A percentile compares a stretch with the other conserved stretches of the same genome.
These are phyloP conservation scores for Pelecanoides urinatrix DNA, from an alignment of 2,113 vertebrate species.

Conservation along the genomic window DNA sequence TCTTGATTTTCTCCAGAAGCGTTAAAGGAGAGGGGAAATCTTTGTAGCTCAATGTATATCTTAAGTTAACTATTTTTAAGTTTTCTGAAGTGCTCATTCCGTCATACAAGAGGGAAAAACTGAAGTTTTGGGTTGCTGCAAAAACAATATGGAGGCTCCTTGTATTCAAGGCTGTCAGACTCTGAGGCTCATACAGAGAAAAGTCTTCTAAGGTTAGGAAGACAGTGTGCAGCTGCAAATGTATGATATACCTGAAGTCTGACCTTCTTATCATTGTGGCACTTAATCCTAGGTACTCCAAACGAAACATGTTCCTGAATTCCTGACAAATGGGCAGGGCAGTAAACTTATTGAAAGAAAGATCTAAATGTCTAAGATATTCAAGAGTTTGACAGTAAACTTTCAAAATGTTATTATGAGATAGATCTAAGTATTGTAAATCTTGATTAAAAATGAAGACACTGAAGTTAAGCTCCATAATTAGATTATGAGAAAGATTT, in stretches of 20 bases:
- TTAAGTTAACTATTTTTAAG: constrained; percentile 73
- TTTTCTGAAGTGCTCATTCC: constrained; percentile 61
- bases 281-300: constrained; percentile 81
- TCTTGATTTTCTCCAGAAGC: not conserved
- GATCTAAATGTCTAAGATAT: constrained; percentile 76
- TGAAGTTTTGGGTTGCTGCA: constrained; percentile 4
- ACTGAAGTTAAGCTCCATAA: constrained; percentile 67
- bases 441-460: constrained; percentile 76
- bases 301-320: constrained; percentile 68
- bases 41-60: not conserved
- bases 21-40: constrained; percentile 2
- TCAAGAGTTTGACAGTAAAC: constrained; percentile 62
- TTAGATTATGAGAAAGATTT: constrained; percentile 81
- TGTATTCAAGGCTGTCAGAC: constrained; percentile 68
- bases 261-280: constrained; percentile 61
- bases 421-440: constrained; percentile 83
- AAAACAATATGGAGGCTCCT: constrained; percentile 72
- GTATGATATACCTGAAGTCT: constrained; percentile 70
- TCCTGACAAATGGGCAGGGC: constrained; percentile 76
- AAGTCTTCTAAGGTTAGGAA: constrained; percentile 72
- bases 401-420: constrained; percentile 80
- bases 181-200: constrained; percentile 68
- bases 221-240: constrained; percentile 67
- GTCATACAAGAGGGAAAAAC: constrained; percentile 57
- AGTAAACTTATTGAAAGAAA: constrained; percentile 80